These are phyloP conservation scores for Clivina fossor DNA, from an alignment of 2,888 invertebrate species.

Conservation along the genomic window DNA sequence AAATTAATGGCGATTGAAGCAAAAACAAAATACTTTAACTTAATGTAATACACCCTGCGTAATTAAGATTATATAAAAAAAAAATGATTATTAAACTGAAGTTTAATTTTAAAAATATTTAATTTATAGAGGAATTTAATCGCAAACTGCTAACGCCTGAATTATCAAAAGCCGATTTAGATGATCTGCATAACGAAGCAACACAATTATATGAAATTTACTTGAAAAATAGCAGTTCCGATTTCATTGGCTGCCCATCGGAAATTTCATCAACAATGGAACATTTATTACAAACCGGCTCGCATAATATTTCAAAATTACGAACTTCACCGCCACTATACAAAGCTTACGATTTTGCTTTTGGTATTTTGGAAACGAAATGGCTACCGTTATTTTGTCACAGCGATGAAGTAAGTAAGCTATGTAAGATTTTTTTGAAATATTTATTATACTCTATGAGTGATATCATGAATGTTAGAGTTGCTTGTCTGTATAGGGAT, in stretches of 20 bases:
- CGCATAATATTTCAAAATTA: slow-evolving; percentile 67
- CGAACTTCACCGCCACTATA: slow-evolving; percentile 76
- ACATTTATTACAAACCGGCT: slow-evolving; percentile 59
- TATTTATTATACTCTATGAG: too few relatives aligned
- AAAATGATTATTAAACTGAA: not conserved
- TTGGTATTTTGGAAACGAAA: slow-evolving; percentile 69
- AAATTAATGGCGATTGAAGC: too few relatives aligned
- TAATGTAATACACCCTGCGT: too few relatives aligned
- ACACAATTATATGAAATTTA: slow-evolving; percentile 69
- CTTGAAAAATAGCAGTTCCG: slow-evolving; percentile 61
- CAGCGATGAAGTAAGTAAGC: slow-evolving; percentile 73
- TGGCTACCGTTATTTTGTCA: slow-evolving; percentile 79
- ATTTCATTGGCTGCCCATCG: slow-evolving; percentile 61
- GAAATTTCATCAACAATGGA: slow-evolving; percentile 60
- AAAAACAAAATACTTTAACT: too few relatives aligned
- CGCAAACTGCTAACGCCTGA: slow-evolving; percentile 77
- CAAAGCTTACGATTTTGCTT: slow-evolving; percentile 78
- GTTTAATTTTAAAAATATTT: too few relatives aligned
- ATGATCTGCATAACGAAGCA: slow-evolving; percentile 65
- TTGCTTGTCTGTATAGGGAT: too few relatives aligned
- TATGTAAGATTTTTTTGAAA: too few relatives aligned
- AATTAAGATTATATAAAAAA: too few relatives aligned
- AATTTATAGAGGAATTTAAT: slow-evolving; percentile 74
- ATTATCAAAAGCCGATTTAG: slow-evolving; percentile 63
- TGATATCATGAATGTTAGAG: too few relatives aligned